phyloP scores from a whole-genome alignment of 1,140 invertebrate species.

The Zaprionus kolodkinae region DNA sequence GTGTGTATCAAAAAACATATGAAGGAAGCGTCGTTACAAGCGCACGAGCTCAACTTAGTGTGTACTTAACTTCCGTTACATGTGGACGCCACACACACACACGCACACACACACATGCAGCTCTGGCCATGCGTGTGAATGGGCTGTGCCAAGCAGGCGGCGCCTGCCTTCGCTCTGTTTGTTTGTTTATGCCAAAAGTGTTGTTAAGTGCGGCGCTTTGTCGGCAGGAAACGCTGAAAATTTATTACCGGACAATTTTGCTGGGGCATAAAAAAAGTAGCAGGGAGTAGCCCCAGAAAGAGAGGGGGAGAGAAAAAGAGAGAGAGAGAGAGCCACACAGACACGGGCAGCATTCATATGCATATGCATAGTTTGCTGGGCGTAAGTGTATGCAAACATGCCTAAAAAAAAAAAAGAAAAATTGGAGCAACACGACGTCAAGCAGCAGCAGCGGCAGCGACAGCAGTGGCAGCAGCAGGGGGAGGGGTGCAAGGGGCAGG shows the following conservation, averaged over 20 bases:
- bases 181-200: conserved; percentile 82
- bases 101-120: conserved; percentile 27
- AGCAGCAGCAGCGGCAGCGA: conserved; percentile 9
- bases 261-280: conserved; percentile 66
- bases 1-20: conserved; percentile 75
- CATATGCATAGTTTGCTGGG: conserved; percentile 78
- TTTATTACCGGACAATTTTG: conserved; percentile 83
- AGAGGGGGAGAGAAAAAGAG: conserved; percentile 5
- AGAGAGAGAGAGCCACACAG: conserved; percentile 9
- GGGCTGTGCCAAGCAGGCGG: neutral
- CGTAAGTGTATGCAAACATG: conserved; percentile 80
- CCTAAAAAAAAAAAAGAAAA: conserved; percentile 68
- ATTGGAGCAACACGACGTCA: conserved; percentile 44
- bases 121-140: conserved; percentile 46
- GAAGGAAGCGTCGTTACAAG: conserved; percentile 77
- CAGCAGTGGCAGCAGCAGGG: too few species aligned
- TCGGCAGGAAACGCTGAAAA: conserved; percentile 82
- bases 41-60: conserved; percentile 82
- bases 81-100: conserved; percentile 56
- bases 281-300: conserved; percentile 4
- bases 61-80: conserved; percentile 83
- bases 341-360: conserved; percentile 55
- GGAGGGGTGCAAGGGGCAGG: neutral
- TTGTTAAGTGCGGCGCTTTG: conserved; percentile 82
- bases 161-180: conserved; percentile 49